Conservation (phyloP, 23 tunicate species). For the Trididemnum nubilum region DNA sequence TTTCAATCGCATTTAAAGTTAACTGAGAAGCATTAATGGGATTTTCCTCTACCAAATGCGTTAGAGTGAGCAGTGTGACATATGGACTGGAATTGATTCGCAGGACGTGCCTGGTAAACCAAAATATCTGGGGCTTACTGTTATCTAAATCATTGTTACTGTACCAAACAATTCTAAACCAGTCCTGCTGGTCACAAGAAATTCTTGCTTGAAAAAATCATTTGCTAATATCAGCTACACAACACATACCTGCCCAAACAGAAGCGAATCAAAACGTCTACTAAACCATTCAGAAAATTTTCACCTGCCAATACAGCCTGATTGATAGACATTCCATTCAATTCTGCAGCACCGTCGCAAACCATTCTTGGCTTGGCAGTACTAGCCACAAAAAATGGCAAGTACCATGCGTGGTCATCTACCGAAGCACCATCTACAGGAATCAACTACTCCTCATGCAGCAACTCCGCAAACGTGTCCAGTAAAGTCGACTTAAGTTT, state of each 20-base stretch:
- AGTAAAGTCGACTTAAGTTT: background rate
- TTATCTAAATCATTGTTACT: background rate
- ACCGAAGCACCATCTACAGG: background rate
- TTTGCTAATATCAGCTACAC: slow-evolving; percentile 11
- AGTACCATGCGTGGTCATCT: background rate
- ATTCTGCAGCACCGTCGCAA: background rate
- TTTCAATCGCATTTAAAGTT: background rate
- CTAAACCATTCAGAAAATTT: background rate
- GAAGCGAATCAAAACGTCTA: slow-evolving; percentile 5
- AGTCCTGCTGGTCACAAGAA: background rate
- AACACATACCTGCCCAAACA: background rate
- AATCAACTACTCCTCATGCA: background rate
- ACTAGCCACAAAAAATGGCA: slow-evolving; percentile 19
- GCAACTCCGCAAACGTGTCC: background rate
- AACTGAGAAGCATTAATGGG: slow-evolving; percentile 8
- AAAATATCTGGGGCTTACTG: background rate
- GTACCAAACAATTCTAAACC: slow-evolving; percentile 12
- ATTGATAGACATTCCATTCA: background rate
- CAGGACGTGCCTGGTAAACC: slow-evolving; percentile 13
- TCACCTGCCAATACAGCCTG: background rate
- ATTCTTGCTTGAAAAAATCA: slow-evolving; percentile 8
- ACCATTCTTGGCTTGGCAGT: background rate
- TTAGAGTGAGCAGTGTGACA: background rate
- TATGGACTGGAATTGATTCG: slow-evolving; percentile 22
- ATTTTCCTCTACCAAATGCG: background rate